These are phyloP conservation scores for Circaetus cinerascens DNA, from an alignment of 2,113 vertebrate species.

Conservation along the genomic window DNA sequence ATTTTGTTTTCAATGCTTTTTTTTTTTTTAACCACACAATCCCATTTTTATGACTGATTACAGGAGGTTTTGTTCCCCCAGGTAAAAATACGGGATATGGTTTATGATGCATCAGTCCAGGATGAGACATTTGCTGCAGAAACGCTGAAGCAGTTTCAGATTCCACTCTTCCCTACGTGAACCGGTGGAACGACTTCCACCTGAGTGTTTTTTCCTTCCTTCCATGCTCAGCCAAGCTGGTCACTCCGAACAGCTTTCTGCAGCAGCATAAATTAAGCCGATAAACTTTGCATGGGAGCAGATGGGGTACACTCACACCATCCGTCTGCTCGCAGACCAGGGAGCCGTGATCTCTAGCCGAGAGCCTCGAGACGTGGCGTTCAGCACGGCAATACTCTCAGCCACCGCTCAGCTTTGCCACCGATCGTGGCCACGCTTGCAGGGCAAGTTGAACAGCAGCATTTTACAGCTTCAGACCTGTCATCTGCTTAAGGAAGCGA, in stretches of 20 bases:
- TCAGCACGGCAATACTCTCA: fast-evolving
- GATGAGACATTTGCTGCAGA: background rate
- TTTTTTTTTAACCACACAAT: background rate
- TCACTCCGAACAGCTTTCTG: fast-evolving
- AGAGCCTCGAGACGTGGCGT: fast-evolving
- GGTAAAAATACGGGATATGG: background rate
- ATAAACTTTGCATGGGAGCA: background rate
- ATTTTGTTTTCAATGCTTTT: background rate
- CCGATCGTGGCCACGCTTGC: fast-evolving
- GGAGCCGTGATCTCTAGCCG: fast-evolving
- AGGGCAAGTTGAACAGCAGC: background rate
- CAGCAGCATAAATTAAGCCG: background rate
- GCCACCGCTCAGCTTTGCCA: background rate
- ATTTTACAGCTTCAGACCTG: background rate
- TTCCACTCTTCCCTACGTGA: background rate
- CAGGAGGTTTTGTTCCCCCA: background rate
- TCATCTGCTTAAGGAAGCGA: background rate
- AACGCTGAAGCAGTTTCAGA: background rate
- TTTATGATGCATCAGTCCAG: fast-evolving
- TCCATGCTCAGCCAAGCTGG: background rate
- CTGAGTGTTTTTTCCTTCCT: background rate
- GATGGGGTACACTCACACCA: background rate
- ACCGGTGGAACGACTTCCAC: background rate
- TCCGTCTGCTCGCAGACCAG: background rate
- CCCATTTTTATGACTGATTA: background rate